Evolutionary conservation across 2,888 invertebrate genomes (phyloP), one percentile per base, ranked within the genome.

Genomic region (Lasioglossum villosulum): DNA sequence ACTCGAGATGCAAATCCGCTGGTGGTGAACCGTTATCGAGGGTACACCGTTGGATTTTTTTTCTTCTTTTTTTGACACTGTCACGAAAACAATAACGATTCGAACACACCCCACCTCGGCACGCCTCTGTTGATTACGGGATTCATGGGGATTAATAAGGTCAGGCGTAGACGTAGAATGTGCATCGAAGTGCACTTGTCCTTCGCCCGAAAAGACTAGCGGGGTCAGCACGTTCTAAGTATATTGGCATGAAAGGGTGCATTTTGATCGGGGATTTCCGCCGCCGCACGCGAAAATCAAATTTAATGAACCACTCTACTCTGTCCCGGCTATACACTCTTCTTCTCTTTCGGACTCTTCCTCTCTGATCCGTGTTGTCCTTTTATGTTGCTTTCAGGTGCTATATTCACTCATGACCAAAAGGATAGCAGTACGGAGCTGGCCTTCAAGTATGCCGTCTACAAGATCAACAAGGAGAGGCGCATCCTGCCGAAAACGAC

Each of bases 391-490:
- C 70, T 96, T 96, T 56, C 96, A 98, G 98, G 97, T 93, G 98
- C 97, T 52, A 96, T 98, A 92, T 98, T 98, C 95, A 97, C 97
- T 83, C 97, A 97, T 94, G 97, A 97, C 92, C 96, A 97, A 94
- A 96, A 96, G 93, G 96, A 97, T 93, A 97, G 96, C 92, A 96
- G 97, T 88, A 96, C 96, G 71, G 97, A 97, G 95, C 95, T 97
- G 90, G 97, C 98, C 78, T 98, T 98, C 95, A 97, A 97, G 94
- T 97, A 97, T 95, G 98, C 98, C 83, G 97, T 98, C 42, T 96
- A 97, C 95, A 96, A 97, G 92, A 97, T 98, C 92, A 98, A 98
- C 95, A 96, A 96, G 90, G 97, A 97, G 94, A 96, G 96, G 92
- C 96, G 96, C 85, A 95, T 98, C 75, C 95, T 98, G 87, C 97